Percentiles rank a stretch among this genome's conserved stretches.
Evolutionary conservation across 2,888 invertebrate species (phyloP).

Genomic region (Lacanobia oleracea): DNA sequence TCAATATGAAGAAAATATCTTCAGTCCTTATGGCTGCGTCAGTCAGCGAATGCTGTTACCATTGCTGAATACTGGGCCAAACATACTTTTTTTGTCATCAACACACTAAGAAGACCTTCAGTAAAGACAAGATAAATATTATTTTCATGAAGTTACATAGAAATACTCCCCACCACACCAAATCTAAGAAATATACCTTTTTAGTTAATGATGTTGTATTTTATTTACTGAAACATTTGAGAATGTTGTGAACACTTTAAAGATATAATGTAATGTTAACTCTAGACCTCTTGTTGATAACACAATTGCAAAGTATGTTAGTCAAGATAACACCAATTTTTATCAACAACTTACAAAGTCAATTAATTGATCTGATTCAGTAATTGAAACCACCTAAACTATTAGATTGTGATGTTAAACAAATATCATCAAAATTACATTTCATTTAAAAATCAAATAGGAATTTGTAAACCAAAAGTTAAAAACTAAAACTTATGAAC

Average conservation of each 20-base stretch:
- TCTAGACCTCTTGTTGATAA: conserved; percentile 25
- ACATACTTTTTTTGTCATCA: too few species aligned
- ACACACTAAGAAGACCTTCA: too few species aligned
- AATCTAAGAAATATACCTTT: not conserved
- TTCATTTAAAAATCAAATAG: conserved; percentile 3
- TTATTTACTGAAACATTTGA: not conserved
- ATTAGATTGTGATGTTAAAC: conserved; percentile 1
- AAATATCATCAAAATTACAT: not conserved
- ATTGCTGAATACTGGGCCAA: too few species aligned
- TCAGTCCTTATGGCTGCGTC: not conserved
- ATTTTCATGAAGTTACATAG: not conserved
- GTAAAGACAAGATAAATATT: not conserved
- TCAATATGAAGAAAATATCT: not conserved
- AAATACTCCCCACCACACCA: not conserved
- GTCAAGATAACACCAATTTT: conserved; percentile 22
- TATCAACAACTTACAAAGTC: conserved; percentile 10
- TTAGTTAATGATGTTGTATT: not conserved
- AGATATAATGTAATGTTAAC: conserved; percentile 12
- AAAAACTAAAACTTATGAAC: conserved; percentile 20
- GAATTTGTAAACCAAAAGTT: conserved; percentile 8
- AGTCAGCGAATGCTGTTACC: too few species aligned
- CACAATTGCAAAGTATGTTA: conserved; percentile 25
- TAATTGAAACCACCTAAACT: not conserved
- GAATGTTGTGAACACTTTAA: not conserved
- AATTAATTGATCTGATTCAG: conserved; percentile 21